Conservation (phyloP, 92 coral and sea anemone genomes). For the Epizoanthus ramosus region DNA sequence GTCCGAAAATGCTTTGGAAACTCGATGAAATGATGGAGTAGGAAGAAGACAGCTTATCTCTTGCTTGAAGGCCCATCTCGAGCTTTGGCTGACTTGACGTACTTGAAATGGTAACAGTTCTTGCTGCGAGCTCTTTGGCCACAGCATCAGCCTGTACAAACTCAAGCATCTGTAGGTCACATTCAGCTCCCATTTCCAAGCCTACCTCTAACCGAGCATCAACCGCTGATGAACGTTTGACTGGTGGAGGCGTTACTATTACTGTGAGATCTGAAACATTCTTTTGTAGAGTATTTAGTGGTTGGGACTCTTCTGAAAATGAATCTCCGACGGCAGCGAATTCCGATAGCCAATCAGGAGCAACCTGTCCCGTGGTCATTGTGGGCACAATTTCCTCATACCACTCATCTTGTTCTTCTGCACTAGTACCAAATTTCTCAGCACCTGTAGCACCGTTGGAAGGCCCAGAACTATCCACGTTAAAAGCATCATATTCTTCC, state of each 20-base stretch:
- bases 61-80: not conserved
- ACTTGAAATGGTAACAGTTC: conserved; percentile 9
- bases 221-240: conserved; percentile 83
- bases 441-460: not conserved
- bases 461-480: conserved; percentile 4
- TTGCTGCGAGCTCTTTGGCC: conserved; percentile 59
- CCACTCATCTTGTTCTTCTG: conserved; percentile 36
- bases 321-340: conserved; percentile 31
- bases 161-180: conserved; percentile 81
- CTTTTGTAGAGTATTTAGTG: conserved; percentile 16
- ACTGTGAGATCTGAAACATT: conserved; percentile 4
- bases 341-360: conserved; percentile 33
- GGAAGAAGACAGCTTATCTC: not conserved
- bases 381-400: conserved; percentile 33
- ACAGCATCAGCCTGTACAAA: conserved; percentile 69
- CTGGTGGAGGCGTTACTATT: conserved; percentile 51
- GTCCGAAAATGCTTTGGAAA: conserved; percentile 24
- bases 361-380: conserved; percentile 19
- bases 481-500: conserved; percentile 24
- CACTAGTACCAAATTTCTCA: conserved; percentile 8
- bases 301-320: conserved; percentile 21
- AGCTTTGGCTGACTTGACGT: conserved; percentile 22
- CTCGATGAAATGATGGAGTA: conserved; percentile 7
- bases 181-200: conserved; percentile 96
- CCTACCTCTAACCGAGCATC: conserved; percentile 93